Base-by-base conservation (phyloP, 2,113 vertebrate species). In the Otocyon megalotis region DNA sequence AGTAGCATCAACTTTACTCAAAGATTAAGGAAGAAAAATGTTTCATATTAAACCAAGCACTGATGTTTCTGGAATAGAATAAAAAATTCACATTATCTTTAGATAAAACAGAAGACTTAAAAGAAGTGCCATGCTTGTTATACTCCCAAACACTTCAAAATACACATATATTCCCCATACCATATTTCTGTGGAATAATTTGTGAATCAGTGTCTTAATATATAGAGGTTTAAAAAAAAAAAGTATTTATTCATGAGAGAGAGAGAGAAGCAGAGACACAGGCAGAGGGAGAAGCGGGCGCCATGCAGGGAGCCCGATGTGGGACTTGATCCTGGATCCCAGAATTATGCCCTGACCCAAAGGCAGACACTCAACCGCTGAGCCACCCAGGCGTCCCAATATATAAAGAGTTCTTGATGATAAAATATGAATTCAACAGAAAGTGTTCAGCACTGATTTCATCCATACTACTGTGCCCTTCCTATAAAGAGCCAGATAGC, bases 31-130 rank as follows among this genome's bases (percentile, higher is more conserved):
- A 86, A 15, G n/a, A 85, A 94, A 92, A 92, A 50, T 82, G 65
- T 83, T 82, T 77, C 65, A 74, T 35, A 60, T 84, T 88, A 92
- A 97, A 84, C 79, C 48, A 95, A 93, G 63, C 65, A 92, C 56
- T 77, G 82, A 80, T 63, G 56, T 76, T 96, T 93, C 88, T 86
- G 26, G 43, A 93, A 83, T 1, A 85, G n/a, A 94, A 80, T 72
- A 71, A 67, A 43, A 87, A 71, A 50, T 19, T 65, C 28, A 77
- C 72, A 83, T 62, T 86, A 81, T 60, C 83, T 95, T 97, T 72
- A 92, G 60, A 72, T 65, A 77, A 93, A 93, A 95, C 79, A 92
- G 26, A 81, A 88, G 35, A 65, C 81, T 93, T 69, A 50, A 84
- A 94, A 87, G 37, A 88, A 72, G 12, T 65, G 28, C 56, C 91